These are phyloP conservation scores for Galago senegalensis DNA, from an alignment of 2,797 vertebrate species.

Conservation along the genomic window DNA sequence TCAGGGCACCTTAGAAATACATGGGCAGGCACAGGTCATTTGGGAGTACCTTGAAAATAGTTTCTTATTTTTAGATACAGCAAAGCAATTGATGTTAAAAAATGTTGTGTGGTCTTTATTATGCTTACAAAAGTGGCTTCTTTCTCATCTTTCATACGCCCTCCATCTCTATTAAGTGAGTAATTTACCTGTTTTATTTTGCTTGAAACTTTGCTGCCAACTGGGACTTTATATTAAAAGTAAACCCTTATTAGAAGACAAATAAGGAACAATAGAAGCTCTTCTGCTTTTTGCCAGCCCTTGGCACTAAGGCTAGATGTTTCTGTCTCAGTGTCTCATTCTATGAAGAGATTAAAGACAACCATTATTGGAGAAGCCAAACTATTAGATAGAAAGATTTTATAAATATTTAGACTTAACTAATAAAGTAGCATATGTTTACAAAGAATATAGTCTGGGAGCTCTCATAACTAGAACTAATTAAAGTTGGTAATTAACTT, in stretches of 20 bases:
- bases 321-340: background rate
- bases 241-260: slow-evolving; percentile 1
- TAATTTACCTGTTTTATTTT: background rate
- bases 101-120: background rate
- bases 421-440: slow-evolving; percentile 50
- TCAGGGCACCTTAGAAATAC: background rate
- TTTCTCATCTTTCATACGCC: background rate
- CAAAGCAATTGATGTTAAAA: slow-evolving; percentile 15
- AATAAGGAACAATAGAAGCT: background rate
- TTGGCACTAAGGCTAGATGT: background rate
- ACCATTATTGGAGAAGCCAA: slow-evolving; percentile 30
- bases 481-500: slow-evolving; percentile 76
- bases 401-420: slow-evolving; percentile 66
- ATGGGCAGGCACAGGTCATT: background rate
- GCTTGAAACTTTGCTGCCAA: background rate
- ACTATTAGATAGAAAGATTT: background rate
- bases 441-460: slow-evolving; percentile 57
- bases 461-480: slow-evolving; percentile 68
- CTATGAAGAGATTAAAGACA: slow-evolving; percentile 40
- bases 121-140: background rate
- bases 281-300: background rate
- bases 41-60: background rate
- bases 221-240: slow-evolving; percentile 6
- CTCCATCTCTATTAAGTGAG: background rate
- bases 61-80: background rate